Evolutionary conservation across 2,797 vertebrate genomes (phyloP), one percentile per base, ranked within the genome.

Genomic region (Helostoma temminkii): DNA sequence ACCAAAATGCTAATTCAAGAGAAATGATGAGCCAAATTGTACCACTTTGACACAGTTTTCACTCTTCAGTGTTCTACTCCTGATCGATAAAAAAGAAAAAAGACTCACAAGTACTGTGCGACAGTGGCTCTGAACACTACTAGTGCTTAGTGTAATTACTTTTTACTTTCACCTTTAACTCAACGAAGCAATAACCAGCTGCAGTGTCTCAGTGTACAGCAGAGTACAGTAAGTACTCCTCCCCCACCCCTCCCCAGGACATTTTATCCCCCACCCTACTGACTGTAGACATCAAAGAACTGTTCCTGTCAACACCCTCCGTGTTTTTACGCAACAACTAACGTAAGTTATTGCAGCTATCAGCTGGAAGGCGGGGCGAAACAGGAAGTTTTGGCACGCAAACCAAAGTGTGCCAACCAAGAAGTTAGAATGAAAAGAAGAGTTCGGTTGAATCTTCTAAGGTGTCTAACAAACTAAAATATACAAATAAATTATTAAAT

Each of bases 301-400:
- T 32, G 39, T 88, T 88, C 76, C 74, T 66, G 77, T 79, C 76
- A 89, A 56, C 84, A 25, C 79, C 83, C 61, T 52, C n/a, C 25
- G 6, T 25, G 45, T 58, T 11, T 67, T 73, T 56, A 57, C 22
- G 9, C 30, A 65, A n/a, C n/a, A n/a, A n/a, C n/a, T n/a, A n/a
- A n/a, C 49, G 34, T 66, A 57, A 9, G 58, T 54, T 58, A 55
- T 55, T 26, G 57, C 36, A 34, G 22, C 66, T 9, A 60, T 60
- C 32, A 66, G 66, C 56, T 62, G 50, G 63, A 63, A 61, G 68
- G 67, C 3, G 45, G 39, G 7, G 76, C 37, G 9, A 21, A 36
- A 15, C 54, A 37, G 18, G 19, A 53, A 59, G 24, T 54, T 32
- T 52, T 28, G 45, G 39, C 54, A 18, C 14, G 24, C n/a, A 50